Evolutionary conservation across 2,113 vertebrate species (phyloP).

Genomic region (Tauraco erythrolophus): DNA sequence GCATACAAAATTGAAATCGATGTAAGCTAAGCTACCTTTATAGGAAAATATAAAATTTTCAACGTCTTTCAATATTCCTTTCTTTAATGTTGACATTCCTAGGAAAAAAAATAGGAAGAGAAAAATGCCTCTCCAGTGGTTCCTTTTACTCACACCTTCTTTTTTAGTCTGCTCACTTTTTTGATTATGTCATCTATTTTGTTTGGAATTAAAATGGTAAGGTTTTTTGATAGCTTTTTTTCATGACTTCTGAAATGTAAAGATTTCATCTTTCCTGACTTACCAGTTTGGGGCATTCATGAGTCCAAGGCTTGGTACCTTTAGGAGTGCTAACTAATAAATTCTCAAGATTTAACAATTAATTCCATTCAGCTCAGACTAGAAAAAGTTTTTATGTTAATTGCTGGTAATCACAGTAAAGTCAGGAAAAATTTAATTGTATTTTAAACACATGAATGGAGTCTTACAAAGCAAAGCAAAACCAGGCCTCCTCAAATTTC

Average conservation of each 20-base stretch:
- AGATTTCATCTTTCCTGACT: background rate
- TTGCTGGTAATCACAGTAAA: background rate
- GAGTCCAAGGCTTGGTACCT: background rate
- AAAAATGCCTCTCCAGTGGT: background rate
- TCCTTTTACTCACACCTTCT: background rate
- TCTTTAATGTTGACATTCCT: background rate
- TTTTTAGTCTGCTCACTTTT: background rate
- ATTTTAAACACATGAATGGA: background rate
- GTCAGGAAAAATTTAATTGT: background rate
- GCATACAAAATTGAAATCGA: background rate
- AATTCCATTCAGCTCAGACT: background rate
- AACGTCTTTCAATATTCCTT: background rate
- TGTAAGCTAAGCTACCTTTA: background rate
- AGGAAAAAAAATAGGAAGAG: background rate
- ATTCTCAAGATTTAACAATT: background rate
- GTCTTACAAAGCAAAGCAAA: background rate
- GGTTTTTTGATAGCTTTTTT: background rate
- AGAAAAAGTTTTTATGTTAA: background rate
- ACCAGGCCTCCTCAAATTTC: background rate
- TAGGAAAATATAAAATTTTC: background rate
- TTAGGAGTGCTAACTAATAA: background rate
- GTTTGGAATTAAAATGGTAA: background rate
- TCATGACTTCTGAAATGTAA: background rate
- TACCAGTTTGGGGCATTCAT: background rate
- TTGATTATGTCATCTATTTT: background rate